Conservation (phyloP, 2,797 vertebrate species). For the Etheostoma nigrum region DNA sequence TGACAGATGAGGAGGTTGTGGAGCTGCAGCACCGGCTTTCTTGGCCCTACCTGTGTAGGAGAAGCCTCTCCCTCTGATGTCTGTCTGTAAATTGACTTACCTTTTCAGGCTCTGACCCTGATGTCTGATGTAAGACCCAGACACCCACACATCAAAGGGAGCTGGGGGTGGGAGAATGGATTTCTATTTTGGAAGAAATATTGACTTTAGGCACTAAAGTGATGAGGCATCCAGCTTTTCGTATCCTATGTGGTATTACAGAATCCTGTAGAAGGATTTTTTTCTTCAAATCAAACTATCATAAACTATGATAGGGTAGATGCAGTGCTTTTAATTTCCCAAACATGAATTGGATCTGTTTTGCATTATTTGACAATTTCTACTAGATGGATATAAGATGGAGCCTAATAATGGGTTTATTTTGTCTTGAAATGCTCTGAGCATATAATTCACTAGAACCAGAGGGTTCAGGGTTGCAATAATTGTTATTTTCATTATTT, state of each 20-base stretch:
- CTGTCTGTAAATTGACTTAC: slow-evolving; percentile 86
- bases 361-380: slow-evolving; percentile 22
- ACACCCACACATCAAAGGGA: slow-evolving; percentile 87
- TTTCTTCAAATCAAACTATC: slow-evolving; percentile 52
- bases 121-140: slow-evolving; percentile 88
- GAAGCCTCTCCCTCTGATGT: slow-evolving; percentile 79
- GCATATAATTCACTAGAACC: not conserved
- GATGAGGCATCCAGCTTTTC: slow-evolving; percentile 80
- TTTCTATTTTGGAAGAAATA: slow-evolving; percentile 86
- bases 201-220: slow-evolving; percentile 83
- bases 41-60: slow-evolving; percentile 73
- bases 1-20: slow-evolving; percentile 72
- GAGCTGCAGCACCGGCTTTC: slow-evolving; percentile 55
- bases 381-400: not conserved
- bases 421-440: slow-evolving; percentile 1
- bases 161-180: slow-evolving; percentile 75
- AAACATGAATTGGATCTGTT: slow-evolving; percentile 36
- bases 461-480: not conserved
- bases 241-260: slow-evolving; percentile 72
- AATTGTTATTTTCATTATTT: not conserved
- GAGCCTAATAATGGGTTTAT: not conserved
- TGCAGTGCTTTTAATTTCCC: slow-evolving; percentile 20
- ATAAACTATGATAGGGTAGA: slow-evolving; percentile 30
- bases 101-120: slow-evolving; percentile 86
- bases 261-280: slow-evolving; percentile 54